A percentile compares a stretch with the other conserved stretches of the same genome.
These are phyloP conservation scores for Aulostomus chinensis DNA, from an alignment of 2,797 vertebrate genomes.

Conservation along the genomic window DNA sequence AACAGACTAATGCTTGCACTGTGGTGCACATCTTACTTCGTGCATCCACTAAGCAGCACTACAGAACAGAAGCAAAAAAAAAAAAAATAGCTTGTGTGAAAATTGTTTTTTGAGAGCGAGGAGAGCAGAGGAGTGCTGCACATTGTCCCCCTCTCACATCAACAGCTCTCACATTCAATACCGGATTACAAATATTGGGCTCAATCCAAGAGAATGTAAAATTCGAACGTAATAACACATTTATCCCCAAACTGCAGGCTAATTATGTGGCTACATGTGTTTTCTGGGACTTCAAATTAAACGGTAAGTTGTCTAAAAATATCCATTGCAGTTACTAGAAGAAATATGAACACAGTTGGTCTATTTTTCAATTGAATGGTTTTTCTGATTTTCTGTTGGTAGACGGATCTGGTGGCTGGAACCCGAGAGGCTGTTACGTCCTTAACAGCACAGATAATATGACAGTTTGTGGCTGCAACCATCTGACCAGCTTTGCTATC, in stretches of 20 bases:
- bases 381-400: not conserved
- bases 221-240: too few relatives aligned
- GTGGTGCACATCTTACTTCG: too few relatives aligned
- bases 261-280: conserved; percentile 82
- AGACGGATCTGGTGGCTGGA: conserved; percentile 88
- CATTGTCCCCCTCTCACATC: not conserved
- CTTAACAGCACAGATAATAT: conserved; percentile 77
- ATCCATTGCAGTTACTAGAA: conserved; percentile 39
- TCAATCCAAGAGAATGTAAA: too few relatives aligned
- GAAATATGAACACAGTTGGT: not conserved
- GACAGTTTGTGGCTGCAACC: conserved; percentile 90
- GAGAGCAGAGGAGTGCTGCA: too few relatives aligned
- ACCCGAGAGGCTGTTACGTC: conserved; percentile 82
- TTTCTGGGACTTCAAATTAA: conserved; percentile 89
- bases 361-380: not conserved
- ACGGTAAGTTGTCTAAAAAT: conserved; percentile 75
- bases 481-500: conserved; percentile 95
- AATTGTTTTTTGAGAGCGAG: too few relatives aligned
- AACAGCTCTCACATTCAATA: not conserved
- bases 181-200: not conserved
- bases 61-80: too few relatives aligned
- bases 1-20: too few relatives aligned
- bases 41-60: too few relatives aligned
- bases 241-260: conserved; percentile 68
- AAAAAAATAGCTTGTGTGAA: too few relatives aligned